Evolutionary conservation across 2,797 vertebrate species (phyloP).

Genomic region (Stomatorhinus walkeri): DNA sequence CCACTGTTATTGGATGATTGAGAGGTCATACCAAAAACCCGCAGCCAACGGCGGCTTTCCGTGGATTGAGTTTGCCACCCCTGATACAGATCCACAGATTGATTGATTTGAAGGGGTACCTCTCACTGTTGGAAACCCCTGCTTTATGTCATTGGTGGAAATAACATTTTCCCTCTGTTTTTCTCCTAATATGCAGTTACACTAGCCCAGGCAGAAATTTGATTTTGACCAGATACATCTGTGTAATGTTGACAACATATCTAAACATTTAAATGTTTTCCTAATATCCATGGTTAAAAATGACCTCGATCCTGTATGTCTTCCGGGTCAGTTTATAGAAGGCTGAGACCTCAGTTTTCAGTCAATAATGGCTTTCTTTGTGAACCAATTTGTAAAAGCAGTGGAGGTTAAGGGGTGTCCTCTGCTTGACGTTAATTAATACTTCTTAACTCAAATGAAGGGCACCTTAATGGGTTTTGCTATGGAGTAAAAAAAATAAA

Average conservation of each 20-base stretch:
- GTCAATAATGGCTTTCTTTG: neutral
- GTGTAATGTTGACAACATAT: neutral
- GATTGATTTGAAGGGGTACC: neutral
- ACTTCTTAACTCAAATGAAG: neutral
- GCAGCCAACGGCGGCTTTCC: too few species aligned
- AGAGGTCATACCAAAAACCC: too few species aligned
- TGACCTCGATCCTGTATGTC: neutral
- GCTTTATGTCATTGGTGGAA: neutral
- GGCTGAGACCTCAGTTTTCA: neutral
- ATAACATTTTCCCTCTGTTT: neutral
- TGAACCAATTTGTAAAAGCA: neutral
- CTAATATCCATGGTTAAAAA: neutral
- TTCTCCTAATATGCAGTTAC: neutral
- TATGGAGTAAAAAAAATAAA: neutral
- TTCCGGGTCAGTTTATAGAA: neutral
- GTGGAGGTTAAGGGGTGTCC: neutral
- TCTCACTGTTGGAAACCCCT: neutral
- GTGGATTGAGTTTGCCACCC: too few species aligned
- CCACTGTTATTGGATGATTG: too few species aligned
- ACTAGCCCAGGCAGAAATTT: neutral
- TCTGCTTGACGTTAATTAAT: neutral
- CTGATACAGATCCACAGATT: neutral
- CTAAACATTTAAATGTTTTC: neutral
- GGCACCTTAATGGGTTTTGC: neutral
- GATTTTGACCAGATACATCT: neutral